These are phyloP conservation scores for Garra rufa DNA, from an alignment of 2,113 vertebrate species.

Conservation along the genomic window DNA sequence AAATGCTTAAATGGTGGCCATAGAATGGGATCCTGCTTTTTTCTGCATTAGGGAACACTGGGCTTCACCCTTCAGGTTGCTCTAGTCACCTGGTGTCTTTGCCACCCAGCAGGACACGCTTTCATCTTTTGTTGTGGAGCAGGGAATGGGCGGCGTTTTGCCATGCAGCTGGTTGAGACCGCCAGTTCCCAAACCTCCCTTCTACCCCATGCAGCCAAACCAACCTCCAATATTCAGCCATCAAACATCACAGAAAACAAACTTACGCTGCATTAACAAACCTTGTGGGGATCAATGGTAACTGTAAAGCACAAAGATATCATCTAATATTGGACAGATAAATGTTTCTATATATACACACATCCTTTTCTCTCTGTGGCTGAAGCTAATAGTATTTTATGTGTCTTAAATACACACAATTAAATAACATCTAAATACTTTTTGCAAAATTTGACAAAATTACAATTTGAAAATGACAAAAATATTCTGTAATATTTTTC, in stretches of 20 bases:
- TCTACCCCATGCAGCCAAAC: constrained; percentile 43
- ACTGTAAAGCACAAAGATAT: not conserved
- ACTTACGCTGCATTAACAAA: not conserved
- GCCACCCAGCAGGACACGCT: constrained; percentile 73
- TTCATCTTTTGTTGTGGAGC: constrained; percentile 76
- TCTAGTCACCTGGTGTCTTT: constrained; percentile 77
- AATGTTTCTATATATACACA: too few species aligned
- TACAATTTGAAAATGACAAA: too few species aligned
- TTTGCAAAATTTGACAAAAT: too few species aligned
- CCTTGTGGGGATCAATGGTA: not conserved
- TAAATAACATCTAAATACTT: too few species aligned
- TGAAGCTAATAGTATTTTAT: too few species aligned
- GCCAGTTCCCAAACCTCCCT: constrained; percentile 56
- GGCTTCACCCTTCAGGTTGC: constrained; percentile 72
- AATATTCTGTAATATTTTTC: too few species aligned
- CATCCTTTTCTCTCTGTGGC: too few species aligned
- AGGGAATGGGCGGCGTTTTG: constrained; percentile 63
- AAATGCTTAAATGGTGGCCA: constrained; percentile 65
- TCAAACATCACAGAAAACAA: constrained; percentile 5
- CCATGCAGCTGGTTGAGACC: constrained; percentile 74
- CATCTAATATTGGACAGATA: not conserved
- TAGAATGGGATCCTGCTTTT: constrained; percentile 67
- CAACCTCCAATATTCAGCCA: constrained; percentile 43
- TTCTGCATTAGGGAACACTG: constrained; percentile 63
- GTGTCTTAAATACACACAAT: too few species aligned